These are phyloP conservation scores for Stictonetta naevosa DNA, from an alignment of 2,113 vertebrate genomes.

Conservation along the genomic window DNA sequence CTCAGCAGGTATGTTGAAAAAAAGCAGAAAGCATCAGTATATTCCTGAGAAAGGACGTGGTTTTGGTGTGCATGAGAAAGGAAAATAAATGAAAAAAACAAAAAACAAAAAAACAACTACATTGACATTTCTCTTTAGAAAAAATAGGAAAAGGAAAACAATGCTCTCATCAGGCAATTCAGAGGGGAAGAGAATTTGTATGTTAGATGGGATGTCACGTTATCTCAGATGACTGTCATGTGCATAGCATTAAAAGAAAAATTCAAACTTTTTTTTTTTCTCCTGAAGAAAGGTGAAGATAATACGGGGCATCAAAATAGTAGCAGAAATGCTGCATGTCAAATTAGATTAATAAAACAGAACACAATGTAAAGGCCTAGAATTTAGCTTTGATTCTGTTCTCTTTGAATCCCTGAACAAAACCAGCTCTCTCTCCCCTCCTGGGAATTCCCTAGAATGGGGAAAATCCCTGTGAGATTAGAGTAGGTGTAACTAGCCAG, in stretches of 20 bases:
- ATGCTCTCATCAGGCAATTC: neutral
- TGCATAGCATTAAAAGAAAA: neutral
- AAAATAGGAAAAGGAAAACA: neutral
- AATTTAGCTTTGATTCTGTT: slow-evolving; percentile 4
- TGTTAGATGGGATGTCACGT: neutral
- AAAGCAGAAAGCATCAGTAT: neutral
- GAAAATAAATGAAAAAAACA: neutral
- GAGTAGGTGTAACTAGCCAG: slow-evolving; percentile 36
- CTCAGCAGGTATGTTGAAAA: neutral
- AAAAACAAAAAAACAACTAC: neutral
- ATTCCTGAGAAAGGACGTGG: neutral
- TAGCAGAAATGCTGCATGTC: neutral
- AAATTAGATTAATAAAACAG: neutral
- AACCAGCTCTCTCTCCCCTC: neutral
- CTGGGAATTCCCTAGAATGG: slow-evolving; percentile 17
- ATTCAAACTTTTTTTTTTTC: neutral
- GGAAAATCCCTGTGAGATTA: slow-evolving; percentile 41
- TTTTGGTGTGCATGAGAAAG: neutral
- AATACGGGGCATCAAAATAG: neutral
- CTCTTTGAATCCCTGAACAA: neutral
- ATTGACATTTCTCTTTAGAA: neutral
- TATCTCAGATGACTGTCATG: neutral
- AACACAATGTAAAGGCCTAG: neutral
- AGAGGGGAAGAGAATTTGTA: neutral
- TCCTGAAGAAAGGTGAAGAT: neutral